Conservation (phyloP, 2,888 invertebrate species). For the Heliconius cydno region DNA sequence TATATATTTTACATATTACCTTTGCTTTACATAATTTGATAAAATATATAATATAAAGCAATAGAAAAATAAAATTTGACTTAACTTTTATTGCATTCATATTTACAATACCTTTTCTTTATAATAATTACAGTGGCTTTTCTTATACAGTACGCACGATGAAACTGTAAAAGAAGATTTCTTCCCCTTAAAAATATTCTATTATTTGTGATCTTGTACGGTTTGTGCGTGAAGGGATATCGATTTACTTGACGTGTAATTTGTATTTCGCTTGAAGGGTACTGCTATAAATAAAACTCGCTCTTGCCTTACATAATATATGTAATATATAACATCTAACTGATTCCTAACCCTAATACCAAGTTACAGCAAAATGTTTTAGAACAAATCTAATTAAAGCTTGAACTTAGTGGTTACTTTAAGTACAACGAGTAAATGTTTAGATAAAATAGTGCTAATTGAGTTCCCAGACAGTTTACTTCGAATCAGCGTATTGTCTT, state of each 20-base stretch:
- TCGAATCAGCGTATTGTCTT: neutral
- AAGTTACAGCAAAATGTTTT: conserved; percentile 6
- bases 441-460: conserved; percentile 15
- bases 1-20: too few relatives aligned
- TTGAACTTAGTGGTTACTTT: conserved; percentile 13
- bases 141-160: too few relatives aligned
- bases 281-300: neutral
- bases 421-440: conserved; percentile 7
- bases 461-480: conserved; percentile 3
- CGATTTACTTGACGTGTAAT: neutral
- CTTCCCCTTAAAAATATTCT: too few relatives aligned
- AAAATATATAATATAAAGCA: too few relatives aligned
- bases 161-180: too few relatives aligned
- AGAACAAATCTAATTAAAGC: conserved; percentile 16
- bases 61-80: too few relatives aligned
- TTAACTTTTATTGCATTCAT: too few relatives aligned
- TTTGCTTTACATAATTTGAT: too few relatives aligned
- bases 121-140: too few relatives aligned
- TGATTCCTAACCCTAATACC: neutral
- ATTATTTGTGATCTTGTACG: neutral
- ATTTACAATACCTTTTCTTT: too few relatives aligned
- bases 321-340: neutral
- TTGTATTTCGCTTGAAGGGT: neutral
- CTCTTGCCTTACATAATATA: neutral
- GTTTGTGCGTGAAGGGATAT: neutral